phyloP scores from a whole-genome alignment of 2,888 invertebrate genomes.

The Pyrgus malvae region DNA sequence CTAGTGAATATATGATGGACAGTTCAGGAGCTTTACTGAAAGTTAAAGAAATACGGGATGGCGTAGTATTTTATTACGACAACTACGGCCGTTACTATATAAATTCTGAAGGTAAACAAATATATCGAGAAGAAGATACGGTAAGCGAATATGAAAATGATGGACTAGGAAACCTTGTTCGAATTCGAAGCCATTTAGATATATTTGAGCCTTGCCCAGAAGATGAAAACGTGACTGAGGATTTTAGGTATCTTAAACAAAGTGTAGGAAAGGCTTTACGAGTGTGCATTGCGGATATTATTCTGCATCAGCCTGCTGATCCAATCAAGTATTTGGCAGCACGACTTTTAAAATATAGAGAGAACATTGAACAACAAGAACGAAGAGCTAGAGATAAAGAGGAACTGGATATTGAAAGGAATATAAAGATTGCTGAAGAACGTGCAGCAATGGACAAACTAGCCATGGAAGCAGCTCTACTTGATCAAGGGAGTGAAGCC shows the following conservation, averaged over 20 bases:
- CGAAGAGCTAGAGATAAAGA: conserved; percentile 55
- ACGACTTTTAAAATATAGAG: conserved; percentile 59
- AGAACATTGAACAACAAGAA: conserved; percentile 63
- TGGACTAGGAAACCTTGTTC: conserved; percentile 73
- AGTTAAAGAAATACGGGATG: conserved; percentile 63
- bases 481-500: conserved; percentile 55
- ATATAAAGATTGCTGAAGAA: conserved; percentile 57
- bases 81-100: conserved; percentile 70
- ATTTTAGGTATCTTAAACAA: conserved; percentile 67
- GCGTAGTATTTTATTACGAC: conserved; percentile 64
- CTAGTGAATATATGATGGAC: conserved; percentile 73
- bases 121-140: conserved; percentile 65
- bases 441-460: conserved; percentile 58
- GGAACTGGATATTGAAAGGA: conserved; percentile 57
- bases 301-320: conserved; percentile 67
- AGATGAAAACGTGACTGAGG: conserved; percentile 66
- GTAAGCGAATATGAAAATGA: conserved; percentile 73
- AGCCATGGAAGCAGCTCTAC: conserved; percentile 51
- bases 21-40: conserved; percentile 63
- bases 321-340: conserved; percentile 66
- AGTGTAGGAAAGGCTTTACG: conserved; percentile 64
- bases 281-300: conserved; percentile 63
- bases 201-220: conserved; percentile 62
- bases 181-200: conserved; percentile 62
- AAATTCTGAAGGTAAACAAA: conserved; percentile 61